Percentiles rank a stretch among this genome's conserved stretches.
These are phyloP conservation scores for Pteropus alecto DNA, from an alignment of 2,113 vertebrate genomes.

Conservation along the genomic window DNA sequence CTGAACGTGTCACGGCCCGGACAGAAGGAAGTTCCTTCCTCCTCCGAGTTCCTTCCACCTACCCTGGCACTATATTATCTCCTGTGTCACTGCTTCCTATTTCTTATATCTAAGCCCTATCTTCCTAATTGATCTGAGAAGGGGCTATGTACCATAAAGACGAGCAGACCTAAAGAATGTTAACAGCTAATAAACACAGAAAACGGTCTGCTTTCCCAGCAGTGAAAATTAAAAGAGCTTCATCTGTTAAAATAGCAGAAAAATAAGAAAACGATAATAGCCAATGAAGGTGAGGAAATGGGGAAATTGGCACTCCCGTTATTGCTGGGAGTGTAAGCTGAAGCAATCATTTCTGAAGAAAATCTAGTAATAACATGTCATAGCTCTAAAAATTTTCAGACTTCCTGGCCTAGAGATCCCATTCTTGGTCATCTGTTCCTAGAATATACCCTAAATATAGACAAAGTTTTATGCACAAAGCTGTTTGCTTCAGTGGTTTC, in stretches of 20 bases:
- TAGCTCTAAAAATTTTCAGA: background rate
- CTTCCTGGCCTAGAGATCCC: background rate
- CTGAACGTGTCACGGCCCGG: background rate
- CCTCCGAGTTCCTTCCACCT: background rate
- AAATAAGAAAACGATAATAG: background rate
- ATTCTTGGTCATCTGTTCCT: constrained; percentile 13
- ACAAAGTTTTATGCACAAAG: background rate
- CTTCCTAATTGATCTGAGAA: background rate
- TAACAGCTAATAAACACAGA: background rate
- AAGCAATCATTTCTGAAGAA: background rate
- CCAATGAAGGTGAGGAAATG: background rate
- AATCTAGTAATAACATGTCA: background rate
- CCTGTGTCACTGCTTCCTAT: background rate
- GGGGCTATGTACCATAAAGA: background rate
- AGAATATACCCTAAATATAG: constrained; percentile 15
- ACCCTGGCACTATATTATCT: background rate
- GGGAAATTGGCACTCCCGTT: background rate
- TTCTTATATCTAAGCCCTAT: background rate
- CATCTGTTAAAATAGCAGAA: background rate
- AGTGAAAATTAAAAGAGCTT: background rate
- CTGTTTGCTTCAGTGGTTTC: background rate
- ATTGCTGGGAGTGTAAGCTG: background rate
- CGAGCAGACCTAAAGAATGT: background rate
- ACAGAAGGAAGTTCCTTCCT: background rate
- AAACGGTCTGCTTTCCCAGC: background rate